Percentiles rank a stretch among this genome's conserved stretches.
Evolutionary conservation across 2,113 vertebrate genomes (phyloP).

Genomic region (Glaucomys volans): DNA sequence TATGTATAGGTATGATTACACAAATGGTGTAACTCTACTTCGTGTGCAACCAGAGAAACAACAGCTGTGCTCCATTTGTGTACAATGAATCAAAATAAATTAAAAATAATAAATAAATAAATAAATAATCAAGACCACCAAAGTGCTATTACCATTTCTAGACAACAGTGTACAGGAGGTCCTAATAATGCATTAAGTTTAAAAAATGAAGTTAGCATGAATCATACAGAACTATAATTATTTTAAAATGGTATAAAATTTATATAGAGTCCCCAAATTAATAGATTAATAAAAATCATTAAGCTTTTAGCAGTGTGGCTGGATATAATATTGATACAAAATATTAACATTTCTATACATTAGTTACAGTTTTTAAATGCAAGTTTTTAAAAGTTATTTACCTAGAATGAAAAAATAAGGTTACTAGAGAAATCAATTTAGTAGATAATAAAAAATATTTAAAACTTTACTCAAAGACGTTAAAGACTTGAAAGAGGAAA

Average conservation of each 20-base stretch:
- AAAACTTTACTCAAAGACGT: background rate
- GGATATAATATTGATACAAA: background rate
- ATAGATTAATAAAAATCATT: background rate
- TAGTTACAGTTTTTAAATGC: background rate
- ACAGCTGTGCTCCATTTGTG: too few species aligned
- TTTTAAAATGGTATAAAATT: background rate
- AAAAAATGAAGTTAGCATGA: background rate
- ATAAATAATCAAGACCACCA: background rate
- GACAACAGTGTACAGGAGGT: background rate
- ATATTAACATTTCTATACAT: background rate
- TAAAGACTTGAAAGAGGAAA: background rate
- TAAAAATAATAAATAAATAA: too few species aligned
- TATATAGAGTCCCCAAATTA: background rate
- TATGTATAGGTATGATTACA: too few species aligned
- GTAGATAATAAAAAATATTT: background rate
- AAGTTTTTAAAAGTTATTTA: background rate
- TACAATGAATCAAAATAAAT: too few species aligned
- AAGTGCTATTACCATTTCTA: background rate
- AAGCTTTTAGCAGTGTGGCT: background rate
- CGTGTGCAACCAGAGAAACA: too few species aligned
- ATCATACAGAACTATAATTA: background rate
- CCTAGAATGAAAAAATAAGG: background rate
- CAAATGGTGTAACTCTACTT: too few species aligned
- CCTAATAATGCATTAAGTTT: background rate
- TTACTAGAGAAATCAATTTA: background rate